Percentiles rank a stretch among this genome's conserved stretches.
These are phyloP conservation scores for Scaptomyza cyrtandrae DNA, from an alignment of 2,888 invertebrate species.

Conservation along the genomic window DNA sequence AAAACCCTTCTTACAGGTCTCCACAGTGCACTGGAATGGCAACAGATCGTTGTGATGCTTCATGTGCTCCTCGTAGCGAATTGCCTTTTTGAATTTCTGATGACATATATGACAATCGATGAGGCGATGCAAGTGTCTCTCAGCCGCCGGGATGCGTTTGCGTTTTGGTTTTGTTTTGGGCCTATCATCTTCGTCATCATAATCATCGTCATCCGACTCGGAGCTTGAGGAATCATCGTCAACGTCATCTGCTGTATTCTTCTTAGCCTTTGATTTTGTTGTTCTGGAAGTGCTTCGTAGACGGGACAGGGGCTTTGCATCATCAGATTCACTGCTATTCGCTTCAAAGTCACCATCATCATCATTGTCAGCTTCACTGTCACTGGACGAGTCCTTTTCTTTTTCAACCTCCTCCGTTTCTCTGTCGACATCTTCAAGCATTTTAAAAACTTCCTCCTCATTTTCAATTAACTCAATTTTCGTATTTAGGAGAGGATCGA, in stretches of 20 bases:
- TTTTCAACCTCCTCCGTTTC: conserved; percentile 62
- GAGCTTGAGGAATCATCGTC: conserved; percentile 55
- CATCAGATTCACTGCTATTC: conserved; percentile 70
- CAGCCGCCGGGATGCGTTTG: conserved; percentile 68
- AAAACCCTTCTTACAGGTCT: conserved; percentile 79
- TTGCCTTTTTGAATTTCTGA: conserved; percentile 80
- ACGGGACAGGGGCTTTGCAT: conserved; percentile 72
- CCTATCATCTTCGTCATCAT: conserved; percentile 37
- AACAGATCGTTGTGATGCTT: conserved; percentile 81
- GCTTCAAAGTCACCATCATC: conserved; percentile 70
- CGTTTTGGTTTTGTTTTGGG: conserved; percentile 59
- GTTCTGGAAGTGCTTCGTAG: conserved; percentile 30
- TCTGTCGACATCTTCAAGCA: conserved; percentile 75
- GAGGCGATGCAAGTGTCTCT: conserved; percentile 71
- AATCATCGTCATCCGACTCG: conserved; percentile 46
- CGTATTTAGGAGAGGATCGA: conserved; percentile 50
- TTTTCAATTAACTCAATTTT: conserved; percentile 79
- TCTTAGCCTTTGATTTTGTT: conserved; percentile 42
- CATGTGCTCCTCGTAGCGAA: conserved; percentile 82
- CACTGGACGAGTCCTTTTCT: conserved; percentile 42
- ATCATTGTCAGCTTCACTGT: conserved; percentile 65
- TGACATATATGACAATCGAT: conserved; percentile 83
- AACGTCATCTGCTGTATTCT: conserved; percentile 38
- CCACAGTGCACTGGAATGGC: conserved; percentile 81
- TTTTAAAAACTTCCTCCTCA: conserved; percentile 76